phyloP scores from a whole-genome alignment of 1,140 invertebrate species.

The Apocrypta bakeri region DNA sequence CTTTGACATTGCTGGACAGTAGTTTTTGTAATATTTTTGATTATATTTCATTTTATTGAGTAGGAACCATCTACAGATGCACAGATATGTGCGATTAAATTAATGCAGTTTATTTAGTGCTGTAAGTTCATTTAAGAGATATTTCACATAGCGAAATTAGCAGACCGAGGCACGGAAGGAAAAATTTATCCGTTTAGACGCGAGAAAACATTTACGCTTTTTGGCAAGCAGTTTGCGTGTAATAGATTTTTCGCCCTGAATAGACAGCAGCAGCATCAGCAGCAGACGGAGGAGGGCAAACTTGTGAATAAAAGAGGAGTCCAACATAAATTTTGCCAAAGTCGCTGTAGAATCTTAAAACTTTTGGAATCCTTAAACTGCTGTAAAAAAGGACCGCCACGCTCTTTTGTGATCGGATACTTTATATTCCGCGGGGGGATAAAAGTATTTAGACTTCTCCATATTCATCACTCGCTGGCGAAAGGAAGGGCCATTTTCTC shows the following conservation, averaged over 20 bases:
- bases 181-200: background rate
- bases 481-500: background rate
- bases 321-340: constrained; percentile 40
- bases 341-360: constrained; percentile 29
- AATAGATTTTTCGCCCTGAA: constrained; percentile 40
- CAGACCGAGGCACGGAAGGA: background rate
- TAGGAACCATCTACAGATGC: too few species aligned
- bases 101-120: background rate
- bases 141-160: background rate
- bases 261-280: background rate
- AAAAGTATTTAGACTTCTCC: constrained; percentile 45
- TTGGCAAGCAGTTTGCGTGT: constrained; percentile 16
- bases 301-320: constrained; percentile 34
- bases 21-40: too few species aligned
- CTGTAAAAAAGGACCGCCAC: background rate
- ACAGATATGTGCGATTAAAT: background rate
- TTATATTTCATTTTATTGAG: too few species aligned
- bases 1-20: background rate
- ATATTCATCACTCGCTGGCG: constrained; percentile 35
- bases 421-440: constrained; percentile 35
- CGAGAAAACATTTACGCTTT: background rate
- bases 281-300: constrained; percentile 3
- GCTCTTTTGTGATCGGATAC: constrained; percentile 25
- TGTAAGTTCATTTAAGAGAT: background rate
- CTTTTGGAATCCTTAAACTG: constrained; percentile 31